These are phyloP conservation scores for Eubasilissa regina DNA, from an alignment of 1,140 invertebrate species.

Conservation along the genomic window DNA sequence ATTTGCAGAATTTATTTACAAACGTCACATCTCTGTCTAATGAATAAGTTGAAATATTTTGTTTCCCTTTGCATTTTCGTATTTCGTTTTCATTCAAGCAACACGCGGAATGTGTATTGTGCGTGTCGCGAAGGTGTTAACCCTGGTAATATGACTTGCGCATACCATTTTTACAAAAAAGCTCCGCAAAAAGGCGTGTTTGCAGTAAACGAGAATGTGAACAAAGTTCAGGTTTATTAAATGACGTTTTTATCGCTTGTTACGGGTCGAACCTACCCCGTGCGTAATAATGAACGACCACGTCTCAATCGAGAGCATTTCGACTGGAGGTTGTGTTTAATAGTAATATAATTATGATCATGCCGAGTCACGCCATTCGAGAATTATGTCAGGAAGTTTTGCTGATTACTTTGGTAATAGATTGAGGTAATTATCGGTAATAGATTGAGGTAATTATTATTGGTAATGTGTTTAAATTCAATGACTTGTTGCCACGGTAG, in stretches of 20 bases:
- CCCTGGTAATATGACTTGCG: neutral
- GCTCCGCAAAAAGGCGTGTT: neutral
- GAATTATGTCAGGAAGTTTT: constrained; percentile 6
- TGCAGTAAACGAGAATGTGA: constrained; percentile 24
- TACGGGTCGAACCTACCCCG: neutral
- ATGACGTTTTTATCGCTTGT: constrained; percentile 28
- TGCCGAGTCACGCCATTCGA: constrained; percentile 4
- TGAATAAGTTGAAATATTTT: neutral
- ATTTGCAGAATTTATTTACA: no score
- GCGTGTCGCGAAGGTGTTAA: constrained; percentile 15
- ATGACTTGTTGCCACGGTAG: constrained; percentile 8
- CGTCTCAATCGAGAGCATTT: constrained; percentile 3
- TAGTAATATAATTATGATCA: constrained; percentile 4
- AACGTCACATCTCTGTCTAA: no score
- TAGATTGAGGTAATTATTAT: constrained; percentile 2
- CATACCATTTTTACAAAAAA: constrained; percentile 9
- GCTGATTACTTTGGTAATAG: neutral
- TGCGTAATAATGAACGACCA: neutral
- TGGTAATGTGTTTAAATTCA: neutral
- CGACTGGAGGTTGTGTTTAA: neutral
- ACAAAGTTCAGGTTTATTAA: neutral
- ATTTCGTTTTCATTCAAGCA: neutral
- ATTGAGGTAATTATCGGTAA: neutral
- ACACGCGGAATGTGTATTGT: constrained; percentile 4
- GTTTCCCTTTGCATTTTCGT: neutral